Evolutionary conservation across 2,113 vertebrate genomes (phyloP), one percentile per base, ranked within the genome.

Genomic region (Caranx melampygus): DNA sequence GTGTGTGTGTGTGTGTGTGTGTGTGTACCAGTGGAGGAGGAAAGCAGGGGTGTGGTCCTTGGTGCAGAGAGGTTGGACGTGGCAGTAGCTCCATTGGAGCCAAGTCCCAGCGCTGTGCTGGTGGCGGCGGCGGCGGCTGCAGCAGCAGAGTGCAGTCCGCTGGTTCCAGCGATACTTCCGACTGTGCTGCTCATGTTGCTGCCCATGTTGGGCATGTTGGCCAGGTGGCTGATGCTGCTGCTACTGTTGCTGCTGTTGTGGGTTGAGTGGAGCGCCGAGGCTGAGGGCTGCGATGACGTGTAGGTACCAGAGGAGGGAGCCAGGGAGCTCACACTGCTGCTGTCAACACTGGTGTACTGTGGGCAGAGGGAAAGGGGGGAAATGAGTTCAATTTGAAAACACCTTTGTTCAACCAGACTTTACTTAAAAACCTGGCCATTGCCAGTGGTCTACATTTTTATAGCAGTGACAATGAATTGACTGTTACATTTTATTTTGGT

Each of bases 321-420:
- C 33, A 96, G 91, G 12, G 95, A 94, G 88, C 92, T 90, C 62
- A 95, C 78, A 33, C 84, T 88, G 74, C 82, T 86, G 85, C 88
- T 96, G 92, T 99, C 97, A 83, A 95, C 94, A 83, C 82, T 95
- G 63, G 95, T 92, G 67, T 97, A 96, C 98, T 99, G 91, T 18
- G 47, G 33, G 51, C 12, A 44, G 40, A 45, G 3, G 31, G 12
- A 5, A 37, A 44, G 4, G 15, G 15, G 16, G 10, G 40, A 49
- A 3, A 52, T 8, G 35, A 5, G 15, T 58, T 13, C 6, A 11
- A 18, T 51, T 15, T 12, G 0, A 51, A 31, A 16, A 13, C 11
- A 45, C 11, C 14, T 47, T 60, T 10, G n/a, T 33, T 13, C 8
- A 26, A 26, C 26, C 12, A 33, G 5, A 18, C 63, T 70, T 63